Percentiles rank a stretch among this genome's conserved stretches.
Conservation (phyloP, 2,113 vertebrate species). For the Bubalus kerabau region DNA sequence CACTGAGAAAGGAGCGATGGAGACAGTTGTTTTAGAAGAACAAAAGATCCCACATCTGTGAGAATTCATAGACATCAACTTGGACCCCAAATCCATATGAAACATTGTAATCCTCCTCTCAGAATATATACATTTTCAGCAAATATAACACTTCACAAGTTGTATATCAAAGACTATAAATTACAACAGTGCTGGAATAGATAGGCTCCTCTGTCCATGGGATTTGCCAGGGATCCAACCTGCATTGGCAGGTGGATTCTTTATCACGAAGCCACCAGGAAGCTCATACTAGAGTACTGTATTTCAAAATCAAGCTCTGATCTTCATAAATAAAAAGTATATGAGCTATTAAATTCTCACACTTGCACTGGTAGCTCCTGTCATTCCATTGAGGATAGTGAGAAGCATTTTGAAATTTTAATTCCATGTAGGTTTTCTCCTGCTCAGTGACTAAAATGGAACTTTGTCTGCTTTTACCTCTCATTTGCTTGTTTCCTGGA, state of each 20-base stretch:
- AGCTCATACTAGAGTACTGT: not conserved
- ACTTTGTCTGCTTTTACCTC: not conserved
- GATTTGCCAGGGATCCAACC: not conserved
- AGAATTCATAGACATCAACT: not conserved
- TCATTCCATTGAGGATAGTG: not conserved
- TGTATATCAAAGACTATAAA: not conserved
- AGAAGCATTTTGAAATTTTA: not conserved
- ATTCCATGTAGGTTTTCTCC: not conserved
- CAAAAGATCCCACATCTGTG: not conserved
- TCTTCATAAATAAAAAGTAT: not conserved
- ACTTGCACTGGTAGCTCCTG: not conserved
- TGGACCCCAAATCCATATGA: no score
- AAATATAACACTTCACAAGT: not conserved
- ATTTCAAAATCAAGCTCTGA: not conserved
- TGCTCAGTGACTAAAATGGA: not conserved
- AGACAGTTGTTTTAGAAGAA: not conserved
- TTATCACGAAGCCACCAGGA: not conserved
- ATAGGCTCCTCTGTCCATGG: not conserved
- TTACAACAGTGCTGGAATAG: not conserved
- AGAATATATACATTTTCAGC: not conserved
- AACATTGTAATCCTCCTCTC: not conserved
- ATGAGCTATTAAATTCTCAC: not conserved
- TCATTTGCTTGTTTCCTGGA: not conserved
- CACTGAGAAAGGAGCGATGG: fast-evolving
- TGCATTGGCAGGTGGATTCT: not conserved